Evolutionary conservation across 2,113 vertebrate genomes (phyloP).

Genomic region (Oenanthe melanoleuca): DNA sequence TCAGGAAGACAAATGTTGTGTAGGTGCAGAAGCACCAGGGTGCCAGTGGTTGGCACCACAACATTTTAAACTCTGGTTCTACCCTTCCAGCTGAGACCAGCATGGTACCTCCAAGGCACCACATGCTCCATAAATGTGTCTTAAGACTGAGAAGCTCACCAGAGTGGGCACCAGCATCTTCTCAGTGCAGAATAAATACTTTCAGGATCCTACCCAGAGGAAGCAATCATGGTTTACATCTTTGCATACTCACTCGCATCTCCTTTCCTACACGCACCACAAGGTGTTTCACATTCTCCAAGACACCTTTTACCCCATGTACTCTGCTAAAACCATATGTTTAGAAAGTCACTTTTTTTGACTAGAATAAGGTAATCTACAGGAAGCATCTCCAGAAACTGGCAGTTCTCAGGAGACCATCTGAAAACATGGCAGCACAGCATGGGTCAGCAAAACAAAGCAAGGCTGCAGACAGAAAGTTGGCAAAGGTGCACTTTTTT

Average conservation of each 20-base stretch:
- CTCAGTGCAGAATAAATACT: background rate
- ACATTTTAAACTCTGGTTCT: background rate
- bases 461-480: conserved; percentile 29
- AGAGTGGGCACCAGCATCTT: background rate
- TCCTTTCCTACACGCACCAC: background rate
- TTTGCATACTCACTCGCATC: background rate
- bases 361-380: background rate
- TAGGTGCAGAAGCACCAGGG: background rate
- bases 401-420: conserved; percentile 18
- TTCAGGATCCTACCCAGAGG: background rate
- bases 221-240: background rate
- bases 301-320: background rate
- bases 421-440: conserved; percentile 12
- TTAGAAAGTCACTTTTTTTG: background rate
- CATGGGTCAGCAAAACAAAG: conserved; percentile 28
- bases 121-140: background rate
- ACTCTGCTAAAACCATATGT: background rate
- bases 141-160: background rate
- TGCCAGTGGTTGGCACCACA: background rate
- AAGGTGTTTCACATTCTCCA: background rate
- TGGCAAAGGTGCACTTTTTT: conserved; percentile 17
- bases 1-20: background rate
- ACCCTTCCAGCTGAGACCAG: background rate
- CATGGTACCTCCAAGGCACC: background rate
- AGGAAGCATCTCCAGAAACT: conserved; percentile 35